Evolutionary conservation across 92 coral and sea anemone genomes (phyloP), one percentile per base, ranked within the genome.

Genomic region (Porites rus): DNA sequence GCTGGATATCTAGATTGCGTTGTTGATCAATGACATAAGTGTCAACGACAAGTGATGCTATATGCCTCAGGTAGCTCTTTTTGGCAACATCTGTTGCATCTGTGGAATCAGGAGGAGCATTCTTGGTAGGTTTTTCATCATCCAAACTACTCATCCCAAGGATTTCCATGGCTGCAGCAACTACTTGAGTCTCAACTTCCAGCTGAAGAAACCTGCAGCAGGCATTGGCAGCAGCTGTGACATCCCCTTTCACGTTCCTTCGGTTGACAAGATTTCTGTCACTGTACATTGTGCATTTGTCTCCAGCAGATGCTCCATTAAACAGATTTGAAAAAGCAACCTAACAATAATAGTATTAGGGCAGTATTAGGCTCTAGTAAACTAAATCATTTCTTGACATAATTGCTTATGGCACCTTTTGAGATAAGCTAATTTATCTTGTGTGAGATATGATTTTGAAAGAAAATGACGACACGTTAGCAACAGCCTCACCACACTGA

Each of bases 271-370:
- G 80, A 59, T 84, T 94, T 73, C 94, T 51, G 79, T 92, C 96
- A 66, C 89, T 81, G 38, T 92, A 94, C 91, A 92, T 21, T n/a
- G 95, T 94, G 61, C 98, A 92, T 79, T 92, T 94, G 86, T 94
- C 97, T 82, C 82, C 81, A 75, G 88, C 90, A 16, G 98, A 94
- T 50, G 98, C 58, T n/a, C 79, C 75, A 56, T 74, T 94, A 87
- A 84, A 94, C 10, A 92, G 81, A 51, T 85, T 94, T n/a, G 84
- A 52, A 67, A 88, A 92, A 56, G 91, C 92, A 78, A 91, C 87
- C 94, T 93, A 60, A 20, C 50, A 10, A 10, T 58, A 58, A 16
- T 20, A 61, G 2, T 72, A 74, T 58, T 8, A 58, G 17, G 63
- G 12, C 63, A 58, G 63, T 58, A 16, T 58, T 6, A 58, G 63